Evolutionary conservation across 2,797 vertebrate species (phyloP).

Genomic region (Enteromius unitaeniatus): DNA sequence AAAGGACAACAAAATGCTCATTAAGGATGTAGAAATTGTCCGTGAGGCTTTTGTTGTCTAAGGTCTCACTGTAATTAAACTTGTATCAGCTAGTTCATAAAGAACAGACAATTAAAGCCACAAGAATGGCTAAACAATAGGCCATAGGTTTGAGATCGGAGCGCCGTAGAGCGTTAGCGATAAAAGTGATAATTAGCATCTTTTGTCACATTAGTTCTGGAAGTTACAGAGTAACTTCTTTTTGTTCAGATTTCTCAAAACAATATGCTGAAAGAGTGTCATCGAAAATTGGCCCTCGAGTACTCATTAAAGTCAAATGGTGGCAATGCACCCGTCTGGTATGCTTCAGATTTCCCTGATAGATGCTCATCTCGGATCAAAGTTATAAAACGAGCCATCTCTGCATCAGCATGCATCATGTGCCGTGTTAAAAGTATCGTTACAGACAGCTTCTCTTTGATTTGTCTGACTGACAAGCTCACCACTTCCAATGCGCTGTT

Average conservation of each 20-base stretch:
- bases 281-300: slow-evolving; percentile 6
- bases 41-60: slow-evolving; percentile 69
- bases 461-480: slow-evolving; percentile 49
- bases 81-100: slow-evolving; percentile 55
- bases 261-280: slow-evolving; percentile 19
- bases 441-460: slow-evolving; percentile 42
- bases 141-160: slow-evolving; percentile 34
- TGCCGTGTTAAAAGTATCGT: slow-evolving; percentile 26
- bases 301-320: slow-evolving; percentile 32
- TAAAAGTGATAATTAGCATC: slow-evolving; percentile 48
- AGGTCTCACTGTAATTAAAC: slow-evolving; percentile 70
- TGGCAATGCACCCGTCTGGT: slow-evolving; percentile 2
- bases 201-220: slow-evolving; percentile 40
- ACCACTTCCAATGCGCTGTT: slow-evolving; percentile 10
- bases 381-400: slow-evolving; percentile 30
- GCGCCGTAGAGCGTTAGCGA: not conserved
- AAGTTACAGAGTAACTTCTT: slow-evolving; percentile 34
- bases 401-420: not conserved
- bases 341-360: slow-evolving; percentile 24
- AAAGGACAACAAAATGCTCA: slow-evolving; percentile 74
- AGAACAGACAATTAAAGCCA: slow-evolving; percentile 53
- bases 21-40: slow-evolving; percentile 66
- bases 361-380: slow-evolving; percentile 34
- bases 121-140: slow-evolving; percentile 44
- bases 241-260: slow-evolving; percentile 14